These are phyloP conservation scores for Athripsodes cinereus DNA, from an alignment of 2,888 invertebrate genomes.

Conservation along the genomic window DNA sequence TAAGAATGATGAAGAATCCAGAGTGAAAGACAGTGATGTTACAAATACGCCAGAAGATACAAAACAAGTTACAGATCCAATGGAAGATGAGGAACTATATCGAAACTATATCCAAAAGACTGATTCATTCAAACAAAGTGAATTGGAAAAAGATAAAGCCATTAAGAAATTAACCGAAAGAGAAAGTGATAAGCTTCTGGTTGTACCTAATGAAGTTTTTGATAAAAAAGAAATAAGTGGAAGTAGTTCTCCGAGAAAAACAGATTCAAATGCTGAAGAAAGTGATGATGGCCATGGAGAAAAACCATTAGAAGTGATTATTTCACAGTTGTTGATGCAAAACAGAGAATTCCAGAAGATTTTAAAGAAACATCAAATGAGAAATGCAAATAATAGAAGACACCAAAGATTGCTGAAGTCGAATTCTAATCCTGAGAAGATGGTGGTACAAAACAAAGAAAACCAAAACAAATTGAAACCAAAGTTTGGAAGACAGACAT, in stretches of 20 bases:
- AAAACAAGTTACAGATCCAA: conserved; percentile 35
- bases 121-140: conserved; percentile 50
- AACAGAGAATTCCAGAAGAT: conserved; percentile 77
- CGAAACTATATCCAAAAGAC: conserved; percentile 48
- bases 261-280: conserved; percentile 16
- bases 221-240: conserved; percentile 7
- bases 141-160: conserved; percentile 44
- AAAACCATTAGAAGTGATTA: conserved; percentile 68
- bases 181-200: conserved; percentile 24
- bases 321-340: conserved; percentile 75
- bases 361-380: conserved; percentile 64
- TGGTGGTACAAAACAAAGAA: conserved; percentile 39
- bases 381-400: conserved; percentile 48
- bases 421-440: conserved; percentile 47
- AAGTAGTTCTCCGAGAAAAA: conserved; percentile 8
- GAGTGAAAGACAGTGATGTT: conserved; percentile 18
- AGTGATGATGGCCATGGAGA: conserved; percentile 32
- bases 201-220: conserved; percentile 19
- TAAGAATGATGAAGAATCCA: conserved; percentile 35
- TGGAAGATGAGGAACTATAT: conserved; percentile 42
- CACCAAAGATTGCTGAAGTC: conserved; percentile 52
- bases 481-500: conserved; percentile 39
- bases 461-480: conserved; percentile 39
- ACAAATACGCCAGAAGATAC: conserved; percentile 15
- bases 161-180: conserved; percentile 30